A percentile compares a stretch with the other conserved stretches of the same genome.
phyloP scores from a whole-genome alignment of 1,140 invertebrate species.

The Scaptomyza montana region DNA sequence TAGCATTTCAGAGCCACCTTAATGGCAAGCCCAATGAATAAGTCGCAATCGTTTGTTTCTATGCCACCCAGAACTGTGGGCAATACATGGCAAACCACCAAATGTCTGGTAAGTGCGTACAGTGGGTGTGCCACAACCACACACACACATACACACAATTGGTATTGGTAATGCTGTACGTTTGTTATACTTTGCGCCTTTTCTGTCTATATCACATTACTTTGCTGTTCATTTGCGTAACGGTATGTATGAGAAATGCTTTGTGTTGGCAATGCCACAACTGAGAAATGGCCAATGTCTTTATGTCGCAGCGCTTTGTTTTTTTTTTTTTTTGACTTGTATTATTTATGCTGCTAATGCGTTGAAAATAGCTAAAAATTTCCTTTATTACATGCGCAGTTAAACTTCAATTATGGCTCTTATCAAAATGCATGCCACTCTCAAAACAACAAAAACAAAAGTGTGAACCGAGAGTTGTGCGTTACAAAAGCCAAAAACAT shows the following conservation, averaged over 20 bases:
- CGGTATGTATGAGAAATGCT: slow-evolving; percentile 53
- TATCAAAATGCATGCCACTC: slow-evolving; percentile 71
- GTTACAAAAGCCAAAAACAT: neutral
- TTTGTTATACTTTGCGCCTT: slow-evolving; percentile 51
- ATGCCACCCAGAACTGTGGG: slow-evolving; percentile 38
- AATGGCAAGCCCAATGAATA: slow-evolving; percentile 81
- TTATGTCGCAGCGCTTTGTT: slow-evolving; percentile 55
- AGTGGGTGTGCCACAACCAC: neutral
- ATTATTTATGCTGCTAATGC: slow-evolving; percentile 82
- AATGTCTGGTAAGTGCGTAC: slow-evolving; percentile 8
- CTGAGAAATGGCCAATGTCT: slow-evolving; percentile 63
- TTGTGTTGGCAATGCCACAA: slow-evolving; percentile 14
- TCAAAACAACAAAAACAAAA: neutral
- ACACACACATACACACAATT: slow-evolving; percentile 1
- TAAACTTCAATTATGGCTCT: slow-evolving; percentile 80
- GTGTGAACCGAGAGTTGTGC: slow-evolving; percentile 32
- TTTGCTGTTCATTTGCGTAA: slow-evolving; percentile 58
- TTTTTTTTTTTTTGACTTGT: slow-evolving; percentile 38
- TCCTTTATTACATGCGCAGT: slow-evolving; percentile 83
- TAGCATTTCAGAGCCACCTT: slow-evolving; percentile 62
- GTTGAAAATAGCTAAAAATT: slow-evolving; percentile 81
- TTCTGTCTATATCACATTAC: slow-evolving; percentile 69
- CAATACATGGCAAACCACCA: slow-evolving; percentile 22
- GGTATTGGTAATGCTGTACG: slow-evolving; percentile 59
- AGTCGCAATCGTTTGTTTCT: slow-evolving; percentile 80